Base-by-base conservation (phyloP, 2,888 invertebrate genomes). In the Thera obeliscata region DNA sequence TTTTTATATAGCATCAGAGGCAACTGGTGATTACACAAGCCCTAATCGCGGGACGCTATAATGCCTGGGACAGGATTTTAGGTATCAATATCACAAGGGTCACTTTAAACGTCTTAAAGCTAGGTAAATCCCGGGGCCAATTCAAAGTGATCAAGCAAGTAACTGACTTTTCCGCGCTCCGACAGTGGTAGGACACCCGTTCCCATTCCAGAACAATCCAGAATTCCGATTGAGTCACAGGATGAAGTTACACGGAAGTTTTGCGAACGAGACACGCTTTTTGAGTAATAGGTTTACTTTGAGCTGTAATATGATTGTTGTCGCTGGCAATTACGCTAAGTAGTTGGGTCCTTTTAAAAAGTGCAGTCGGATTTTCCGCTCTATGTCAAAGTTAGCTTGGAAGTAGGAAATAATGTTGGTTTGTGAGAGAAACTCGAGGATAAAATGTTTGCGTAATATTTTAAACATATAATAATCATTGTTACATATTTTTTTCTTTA, bases 251-350 rank as follows among this genome's bases (percentile, higher is more conserved):
- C 56, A 12, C 43, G 58, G 41, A 63, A 60, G 59, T 66, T 66
- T 66, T 11, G 52, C 48, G 43, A 61, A 48, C 58, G 35, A 58
- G 56, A 58, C 56, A 55, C 60, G 63, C 67, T 60, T 62, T 61
- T 59, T 62, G 58, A 62, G 41, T n/a, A 64, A 54, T 54, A 46
- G 4, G 56, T 43, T 61, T 56, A n/a, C 50, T 46, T 48, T 38
- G 54, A 54, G 57, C 52, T 5, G 5, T 61, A 66, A 61, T 58
- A 66, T 58, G 54, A 66, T 66, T 66, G 66, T 66, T 61, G 54
- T 61, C 49, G 46, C 57, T 46, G 11, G 61, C 61, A 52, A 66
- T 66, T 66, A 57, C n/a, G 43, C 9, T 6, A 33, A 66, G 61
- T 56, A 66, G 41, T 52, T 61, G 36, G 6, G 9, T 54, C 54